These are phyloP conservation scores for Mesitornis unicolor DNA, from an alignment of 2,113 vertebrate genomes.

Conservation along the genomic window DNA sequence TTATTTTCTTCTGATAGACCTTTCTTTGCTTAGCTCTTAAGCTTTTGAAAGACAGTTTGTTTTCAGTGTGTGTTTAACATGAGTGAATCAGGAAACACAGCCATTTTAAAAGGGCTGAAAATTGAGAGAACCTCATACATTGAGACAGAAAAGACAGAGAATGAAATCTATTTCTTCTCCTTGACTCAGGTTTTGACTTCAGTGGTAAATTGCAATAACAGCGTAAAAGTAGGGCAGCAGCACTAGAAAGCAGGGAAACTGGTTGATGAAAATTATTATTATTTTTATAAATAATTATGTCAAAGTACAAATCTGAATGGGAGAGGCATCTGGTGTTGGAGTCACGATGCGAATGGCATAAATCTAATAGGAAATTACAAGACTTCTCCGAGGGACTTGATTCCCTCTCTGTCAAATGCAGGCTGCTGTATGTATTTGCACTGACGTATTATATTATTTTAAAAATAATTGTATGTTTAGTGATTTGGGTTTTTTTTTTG, in stretches of 20 bases:
- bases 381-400: background rate
- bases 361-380: background rate
- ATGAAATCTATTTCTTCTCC: background rate
- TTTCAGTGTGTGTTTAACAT: accelerated
- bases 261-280: background rate
- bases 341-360: background rate
- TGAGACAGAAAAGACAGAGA: background rate
- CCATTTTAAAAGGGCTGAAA: background rate
- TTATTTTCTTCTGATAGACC: background rate
- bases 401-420: background rate
- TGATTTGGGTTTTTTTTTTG: background rate
- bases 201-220: background rate
- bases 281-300: background rate
- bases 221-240: background rate
- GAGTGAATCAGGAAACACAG: background rate
- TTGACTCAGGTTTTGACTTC: background rate
- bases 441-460: background rate
- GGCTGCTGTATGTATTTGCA: background rate
- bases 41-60: background rate
- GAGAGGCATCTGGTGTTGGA: background rate
- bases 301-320: background rate
- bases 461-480: background rate
- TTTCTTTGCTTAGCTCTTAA: background rate
- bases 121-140: background rate
- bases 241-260: background rate